Conservation (phyloP, 2,113 vertebrate genomes). For the Diadophis punctatus region DNA sequence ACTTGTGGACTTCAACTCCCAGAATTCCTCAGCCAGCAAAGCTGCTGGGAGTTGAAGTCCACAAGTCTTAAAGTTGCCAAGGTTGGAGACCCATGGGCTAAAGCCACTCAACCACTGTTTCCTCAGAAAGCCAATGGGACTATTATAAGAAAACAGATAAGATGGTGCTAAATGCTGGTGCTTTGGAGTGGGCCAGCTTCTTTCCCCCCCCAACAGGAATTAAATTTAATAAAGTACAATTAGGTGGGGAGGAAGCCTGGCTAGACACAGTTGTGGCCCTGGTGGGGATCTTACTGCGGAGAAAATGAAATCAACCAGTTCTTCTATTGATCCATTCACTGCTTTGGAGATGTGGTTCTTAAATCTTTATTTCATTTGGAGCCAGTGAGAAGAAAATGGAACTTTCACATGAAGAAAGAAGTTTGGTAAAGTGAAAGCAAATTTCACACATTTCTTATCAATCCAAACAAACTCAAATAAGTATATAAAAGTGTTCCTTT, state of each 20-base stretch:
- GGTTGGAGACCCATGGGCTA: too few relatives aligned
- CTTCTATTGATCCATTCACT: neutral
- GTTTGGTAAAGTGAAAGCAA: neutral
- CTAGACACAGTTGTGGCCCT: neutral
- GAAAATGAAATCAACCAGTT: neutral
- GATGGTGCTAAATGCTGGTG: neutral
- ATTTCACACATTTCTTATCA: neutral
- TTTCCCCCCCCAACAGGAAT: neutral
- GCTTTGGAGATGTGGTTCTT: neutral
- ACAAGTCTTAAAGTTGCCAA: too few relatives aligned
- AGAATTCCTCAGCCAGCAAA: too few relatives aligned
- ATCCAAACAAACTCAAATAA: neutral
- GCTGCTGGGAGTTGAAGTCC: too few relatives aligned
- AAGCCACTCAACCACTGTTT: neutral
- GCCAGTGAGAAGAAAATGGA: neutral
- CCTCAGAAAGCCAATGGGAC: neutral
- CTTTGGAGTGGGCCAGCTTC: neutral
- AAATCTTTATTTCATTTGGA: neutral
- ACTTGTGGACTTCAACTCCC: too few relatives aligned
- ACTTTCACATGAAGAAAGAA: neutral
- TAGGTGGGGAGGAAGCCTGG: neutral
- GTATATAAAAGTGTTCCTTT: slow-evolving; percentile 3
- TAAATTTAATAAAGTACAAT: neutral
- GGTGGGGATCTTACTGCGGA: neutral
- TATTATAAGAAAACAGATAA: neutral